A percentile compares a stretch with the other conserved stretches of the same genome.
Evolutionary conservation across 1,140 invertebrate species (phyloP).

Genomic region (Caerostris extrusa): DNA sequence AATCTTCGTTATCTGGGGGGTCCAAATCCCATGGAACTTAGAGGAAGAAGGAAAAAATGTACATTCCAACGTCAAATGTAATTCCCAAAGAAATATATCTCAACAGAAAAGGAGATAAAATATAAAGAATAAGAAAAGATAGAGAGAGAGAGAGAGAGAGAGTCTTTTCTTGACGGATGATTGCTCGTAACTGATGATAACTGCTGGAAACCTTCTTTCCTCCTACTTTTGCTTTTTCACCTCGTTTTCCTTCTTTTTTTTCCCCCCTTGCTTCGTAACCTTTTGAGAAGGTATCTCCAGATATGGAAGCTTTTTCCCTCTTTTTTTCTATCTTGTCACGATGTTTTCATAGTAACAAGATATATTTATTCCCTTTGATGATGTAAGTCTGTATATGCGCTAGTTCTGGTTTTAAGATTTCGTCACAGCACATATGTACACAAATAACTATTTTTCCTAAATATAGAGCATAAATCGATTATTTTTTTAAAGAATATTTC

Average conservation of each 20-base stretch:
- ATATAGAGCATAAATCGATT: too few relatives aligned
- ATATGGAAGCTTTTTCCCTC: conserved; percentile 30
- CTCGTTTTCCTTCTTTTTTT: conserved; percentile 17
- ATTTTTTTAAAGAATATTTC: too few relatives aligned
- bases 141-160: not conserved
- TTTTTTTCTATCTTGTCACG: not conserved
- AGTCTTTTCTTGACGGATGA: conserved; percentile 61
- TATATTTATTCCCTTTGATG: conserved; percentile 38
- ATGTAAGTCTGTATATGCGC: not conserved
- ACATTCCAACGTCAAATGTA: conserved; percentile 67
- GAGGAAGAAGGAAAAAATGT: conserved; percentile 10
- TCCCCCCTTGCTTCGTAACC: not conserved
- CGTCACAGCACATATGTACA: too few relatives aligned
- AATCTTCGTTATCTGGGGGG: conserved; percentile 38
- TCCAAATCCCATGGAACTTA: conserved; percentile 15
- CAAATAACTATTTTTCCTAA: too few relatives aligned
- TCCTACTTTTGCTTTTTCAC: conserved; percentile 24
- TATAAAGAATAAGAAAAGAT: conserved; percentile 44
- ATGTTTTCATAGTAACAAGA: not conserved
- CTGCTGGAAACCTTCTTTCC: conserved; percentile 53
- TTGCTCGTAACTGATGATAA: conserved; percentile 72
- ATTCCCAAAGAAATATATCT: conserved; percentile 67
- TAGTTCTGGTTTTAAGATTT: too few relatives aligned
- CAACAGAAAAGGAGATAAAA: conserved; percentile 50
- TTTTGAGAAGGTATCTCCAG: conserved; percentile 57